Percentiles rank a stretch among this genome's conserved stretches.
Conservation (phyloP, 2,113 vertebrate genomes). For the Oxyruncus cristatus region DNA sequence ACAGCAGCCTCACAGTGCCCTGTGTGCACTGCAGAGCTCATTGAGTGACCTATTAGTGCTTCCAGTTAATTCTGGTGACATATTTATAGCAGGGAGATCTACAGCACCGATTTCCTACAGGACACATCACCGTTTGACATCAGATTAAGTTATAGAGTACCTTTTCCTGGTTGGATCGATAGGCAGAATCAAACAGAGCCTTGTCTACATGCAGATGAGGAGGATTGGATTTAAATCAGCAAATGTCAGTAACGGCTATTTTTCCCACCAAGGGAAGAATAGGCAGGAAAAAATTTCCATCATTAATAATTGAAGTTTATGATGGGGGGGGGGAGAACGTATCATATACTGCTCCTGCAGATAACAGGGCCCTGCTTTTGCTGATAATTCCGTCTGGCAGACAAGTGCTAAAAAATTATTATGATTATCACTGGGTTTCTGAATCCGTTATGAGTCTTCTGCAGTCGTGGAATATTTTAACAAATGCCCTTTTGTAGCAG, state of each 20-base stretch:
- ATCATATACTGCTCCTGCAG: background rate
- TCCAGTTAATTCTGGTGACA: constrained; percentile 72
- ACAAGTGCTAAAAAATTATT: constrained; percentile 48
- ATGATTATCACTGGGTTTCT: constrained; percentile 26
- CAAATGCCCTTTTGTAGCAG: background rate
- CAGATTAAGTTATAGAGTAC: constrained; percentile 56
- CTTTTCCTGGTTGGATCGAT: constrained; percentile 45
- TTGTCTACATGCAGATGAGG: constrained; percentile 48
- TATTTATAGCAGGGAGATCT: constrained; percentile 65
- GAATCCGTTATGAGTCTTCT: constrained; percentile 30
- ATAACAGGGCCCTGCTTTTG: background rate
- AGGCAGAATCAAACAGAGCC: constrained; percentile 32
- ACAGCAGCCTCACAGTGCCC: constrained; percentile 26
- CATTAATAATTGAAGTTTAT: constrained; percentile 66
- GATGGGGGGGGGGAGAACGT: background rate
- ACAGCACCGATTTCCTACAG: constrained; percentile 54
- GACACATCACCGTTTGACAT: constrained; percentile 49
- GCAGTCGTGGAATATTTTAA: constrained; percentile 6
- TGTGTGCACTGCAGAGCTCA: constrained; percentile 36
- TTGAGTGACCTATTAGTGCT: constrained; percentile 66
- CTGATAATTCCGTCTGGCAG: constrained; percentile 41
- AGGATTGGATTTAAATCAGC: constrained; percentile 51
- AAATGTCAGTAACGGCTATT: constrained; percentile 34
- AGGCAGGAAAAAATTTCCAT: constrained; percentile 23
- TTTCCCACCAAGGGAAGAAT: constrained; percentile 29